Conservation (phyloP, 1,140 invertebrate genomes). For the Bombyx mandarina region DNA sequence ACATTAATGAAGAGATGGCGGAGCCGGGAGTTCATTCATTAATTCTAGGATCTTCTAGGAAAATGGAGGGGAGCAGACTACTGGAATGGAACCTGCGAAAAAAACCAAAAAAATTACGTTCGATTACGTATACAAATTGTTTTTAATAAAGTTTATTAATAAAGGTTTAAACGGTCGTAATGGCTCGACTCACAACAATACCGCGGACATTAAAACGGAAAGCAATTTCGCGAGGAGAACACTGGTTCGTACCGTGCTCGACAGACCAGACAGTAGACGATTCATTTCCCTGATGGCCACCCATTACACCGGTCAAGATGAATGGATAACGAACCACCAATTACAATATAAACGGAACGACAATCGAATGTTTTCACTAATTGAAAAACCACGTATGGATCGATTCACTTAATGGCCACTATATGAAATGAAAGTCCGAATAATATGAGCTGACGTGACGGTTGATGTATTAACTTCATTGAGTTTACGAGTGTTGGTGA, state of each 20-base stretch:
- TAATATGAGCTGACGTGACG: conserved; percentile 30
- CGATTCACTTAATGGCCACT: conserved; percentile 54
- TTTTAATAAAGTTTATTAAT: conserved; percentile 3
- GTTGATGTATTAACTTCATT: conserved; percentile 59
- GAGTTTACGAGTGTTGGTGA: conserved; percentile 50
- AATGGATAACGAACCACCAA: conserved; percentile 64
- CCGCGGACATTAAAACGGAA: conserved; percentile 35
- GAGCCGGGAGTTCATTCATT: too few relatives aligned
- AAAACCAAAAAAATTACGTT: too few relatives aligned
- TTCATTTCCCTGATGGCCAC: conserved; percentile 62
- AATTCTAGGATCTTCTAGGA: too few relatives aligned
- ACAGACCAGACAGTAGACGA: conserved; percentile 12
- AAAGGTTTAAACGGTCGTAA: conserved; percentile 22
- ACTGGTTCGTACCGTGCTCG: conserved; percentile 9
- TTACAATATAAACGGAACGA: conserved; percentile 65
- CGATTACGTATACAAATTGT: too few relatives aligned
- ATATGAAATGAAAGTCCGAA: conserved; percentile 58
- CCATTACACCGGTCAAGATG: conserved; percentile 63
- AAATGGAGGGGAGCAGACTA: too few relatives aligned
- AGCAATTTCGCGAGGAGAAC: conserved; percentile 39
- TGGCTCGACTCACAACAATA: conserved; percentile 24
- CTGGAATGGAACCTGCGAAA: too few relatives aligned
- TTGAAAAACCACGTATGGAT: conserved; percentile 56
- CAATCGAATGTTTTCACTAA: conserved; percentile 67
- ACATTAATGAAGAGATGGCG: too few relatives aligned